Evolutionary conservation across 2,797 vertebrate genomes (phyloP).

Genomic region (Anguilla marmorata): DNA sequence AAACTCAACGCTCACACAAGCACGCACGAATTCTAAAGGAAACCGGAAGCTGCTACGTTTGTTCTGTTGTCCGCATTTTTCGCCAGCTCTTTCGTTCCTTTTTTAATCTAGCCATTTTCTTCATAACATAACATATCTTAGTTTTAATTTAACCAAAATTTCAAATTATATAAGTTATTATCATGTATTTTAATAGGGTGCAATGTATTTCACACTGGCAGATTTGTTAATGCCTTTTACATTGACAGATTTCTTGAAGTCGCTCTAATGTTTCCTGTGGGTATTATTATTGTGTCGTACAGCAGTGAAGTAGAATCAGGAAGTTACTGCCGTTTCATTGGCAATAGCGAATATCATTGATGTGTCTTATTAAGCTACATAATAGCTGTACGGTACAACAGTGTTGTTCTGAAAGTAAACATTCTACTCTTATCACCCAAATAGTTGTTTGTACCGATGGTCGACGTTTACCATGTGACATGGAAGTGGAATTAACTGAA

Average conservation of each 20-base stretch:
- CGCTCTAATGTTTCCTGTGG: slow-evolving; percentile 41
- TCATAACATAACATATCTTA: neutral
- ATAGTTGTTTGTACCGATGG: neutral
- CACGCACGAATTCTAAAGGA: neutral
- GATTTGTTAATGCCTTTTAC: neutral
- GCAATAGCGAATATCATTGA: neutral
- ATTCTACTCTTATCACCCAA: neutral
- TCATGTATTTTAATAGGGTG: neutral
- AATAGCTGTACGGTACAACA: neutral
- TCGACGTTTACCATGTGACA: neutral
- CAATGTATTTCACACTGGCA: neutral
- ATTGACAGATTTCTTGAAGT: neutral
- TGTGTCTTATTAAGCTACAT: neutral
- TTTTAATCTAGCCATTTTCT: neutral
- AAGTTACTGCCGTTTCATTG: slow-evolving; percentile 12
- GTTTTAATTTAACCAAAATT: neutral
- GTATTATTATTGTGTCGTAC: slow-evolving; percentile 55
- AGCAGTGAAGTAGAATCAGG: neutral
- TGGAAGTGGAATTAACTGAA: neutral
- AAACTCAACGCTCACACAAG: neutral
- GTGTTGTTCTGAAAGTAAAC: neutral
- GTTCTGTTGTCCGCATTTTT: neutral
- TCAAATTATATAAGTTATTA: neutral
- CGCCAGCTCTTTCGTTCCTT: neutral
- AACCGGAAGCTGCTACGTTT: neutral